phyloP scores from a whole-genome alignment of 2,113 vertebrate species.

The Rhodinocichla rosea region DNA sequence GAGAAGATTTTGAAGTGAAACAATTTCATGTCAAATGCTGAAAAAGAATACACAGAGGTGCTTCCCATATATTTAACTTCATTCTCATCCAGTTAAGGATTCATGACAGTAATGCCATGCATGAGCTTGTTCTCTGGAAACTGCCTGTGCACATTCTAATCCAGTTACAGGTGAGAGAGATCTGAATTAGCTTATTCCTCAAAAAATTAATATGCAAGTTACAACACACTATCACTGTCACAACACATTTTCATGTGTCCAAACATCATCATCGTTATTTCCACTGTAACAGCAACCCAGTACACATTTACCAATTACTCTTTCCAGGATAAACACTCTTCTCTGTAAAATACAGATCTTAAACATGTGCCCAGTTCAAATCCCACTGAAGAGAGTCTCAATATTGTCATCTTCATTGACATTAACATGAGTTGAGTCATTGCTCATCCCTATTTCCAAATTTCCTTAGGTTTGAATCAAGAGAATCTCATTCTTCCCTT shows the following conservation, averaged over 20 bases:
- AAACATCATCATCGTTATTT: not conserved
- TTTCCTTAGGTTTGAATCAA: constrained; percentile 12
- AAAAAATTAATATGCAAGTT: not conserved
- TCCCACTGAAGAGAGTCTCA: not conserved
- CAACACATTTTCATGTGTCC: not conserved
- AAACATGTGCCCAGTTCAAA: constrained; percentile 12
- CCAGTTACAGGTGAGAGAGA: not conserved
- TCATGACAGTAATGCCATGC: not conserved
- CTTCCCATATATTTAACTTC: not conserved
- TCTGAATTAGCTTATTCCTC: not conserved
- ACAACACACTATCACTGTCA: not conserved
- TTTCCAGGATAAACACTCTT: not conserved
- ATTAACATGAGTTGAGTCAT: constrained; percentile 5
- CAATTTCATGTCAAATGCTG: not conserved
- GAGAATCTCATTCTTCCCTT: constrained; percentile 30
- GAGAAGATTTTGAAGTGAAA: not conserved
- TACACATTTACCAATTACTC: not conserved
- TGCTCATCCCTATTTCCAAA: constrained; percentile 17
- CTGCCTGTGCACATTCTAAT: not conserved
- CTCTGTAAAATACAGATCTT: constrained; percentile 37
- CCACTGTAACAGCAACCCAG: not conserved
- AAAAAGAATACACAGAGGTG: not conserved
- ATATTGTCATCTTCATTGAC: constrained; percentile 38
- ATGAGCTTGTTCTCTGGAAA: not conserved
- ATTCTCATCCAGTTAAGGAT: not conserved